phyloP scores from a whole-genome alignment of 2,113 vertebrate species.

The Syrrhaptes paradoxus region DNA sequence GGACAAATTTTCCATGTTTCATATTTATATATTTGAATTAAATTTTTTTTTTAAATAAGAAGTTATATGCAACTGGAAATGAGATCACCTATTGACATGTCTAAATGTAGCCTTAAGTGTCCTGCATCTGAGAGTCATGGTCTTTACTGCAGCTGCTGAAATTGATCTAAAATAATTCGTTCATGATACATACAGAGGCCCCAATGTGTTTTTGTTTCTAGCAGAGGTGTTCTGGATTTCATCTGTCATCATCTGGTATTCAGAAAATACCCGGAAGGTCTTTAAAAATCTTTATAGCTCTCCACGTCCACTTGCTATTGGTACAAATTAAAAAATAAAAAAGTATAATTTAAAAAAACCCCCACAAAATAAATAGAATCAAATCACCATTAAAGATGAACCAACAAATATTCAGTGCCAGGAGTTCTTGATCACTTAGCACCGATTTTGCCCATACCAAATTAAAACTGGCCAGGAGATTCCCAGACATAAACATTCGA shows the following conservation, averaged over 20 bases:
- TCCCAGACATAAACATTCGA: background rate
- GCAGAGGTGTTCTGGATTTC: background rate
- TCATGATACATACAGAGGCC: background rate
- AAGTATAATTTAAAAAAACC: background rate
- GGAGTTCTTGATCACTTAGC: background rate
- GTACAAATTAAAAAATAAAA: background rate
- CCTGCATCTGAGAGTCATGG: background rate
- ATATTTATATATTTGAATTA: background rate
- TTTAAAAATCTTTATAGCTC: background rate
- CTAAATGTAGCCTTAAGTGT: background rate
- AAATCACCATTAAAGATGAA: background rate
- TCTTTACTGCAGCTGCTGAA: background rate
- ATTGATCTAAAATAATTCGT: background rate
- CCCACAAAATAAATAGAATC: background rate
- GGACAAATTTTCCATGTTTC: background rate
- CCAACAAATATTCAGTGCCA: background rate
- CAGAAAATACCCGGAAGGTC: background rate
- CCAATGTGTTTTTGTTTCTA: background rate
- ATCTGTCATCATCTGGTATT: background rate
- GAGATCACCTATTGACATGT: background rate
- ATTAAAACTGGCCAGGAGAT: background rate
- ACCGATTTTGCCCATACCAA: background rate
- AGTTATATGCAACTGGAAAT: background rate
- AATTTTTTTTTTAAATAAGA: background rate
- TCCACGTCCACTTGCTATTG: background rate